Evolutionary conservation across 35 echinoderm and acorn worm species (phyloP), one percentile per base, ranked within the genome.

Genomic region (Lytechinus pictus): DNA sequence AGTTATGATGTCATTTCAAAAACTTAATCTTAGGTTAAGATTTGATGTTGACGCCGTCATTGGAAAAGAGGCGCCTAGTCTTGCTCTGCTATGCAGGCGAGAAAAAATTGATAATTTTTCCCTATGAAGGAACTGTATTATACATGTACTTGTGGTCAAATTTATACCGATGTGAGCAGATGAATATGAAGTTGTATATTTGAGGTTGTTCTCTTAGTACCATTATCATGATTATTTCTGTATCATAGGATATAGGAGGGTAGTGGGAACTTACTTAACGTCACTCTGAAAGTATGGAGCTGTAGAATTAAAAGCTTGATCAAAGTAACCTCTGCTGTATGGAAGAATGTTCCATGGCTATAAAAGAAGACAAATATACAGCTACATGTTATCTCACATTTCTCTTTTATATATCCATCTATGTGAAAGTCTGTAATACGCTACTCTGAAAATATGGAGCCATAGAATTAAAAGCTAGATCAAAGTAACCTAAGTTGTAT

Each of bases 221-320:
- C 56, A 58, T 58, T 58, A 1, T 58, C 9, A 58, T 58, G 56
- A 10, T 58, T 58, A 58, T 58, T 58, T 10, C 56, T 58, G 56
- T 57, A 71, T 14, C 13, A 19, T 14, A 71, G 61, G 61, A 19
- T 21, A 71, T 57, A 16, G 61, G 5, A 19, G 52, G n/a, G 33
- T 44, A 44, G 2, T 44, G n/a, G 27, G 24, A 10, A 71, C 86
- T 95, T 95, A 95, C 95, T 61, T 95, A 27, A 19, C 57, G 14
- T 95, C 87, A 91, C 95, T 95, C 52, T 95, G 95, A 54, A 95
- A 95, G 87, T 95, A 61, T 91, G 53, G 87, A 57, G 87, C 53
- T 55, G 89, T 95, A 58, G 24, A 55, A 14, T 55, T 60, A 54
- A 95, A 95, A 71, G 95, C 86, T 52, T 57, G 51, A 91, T 87